Conservation (phyloP, 1,140 invertebrate genomes). For the Lysiphlebus fabarum region DNA sequence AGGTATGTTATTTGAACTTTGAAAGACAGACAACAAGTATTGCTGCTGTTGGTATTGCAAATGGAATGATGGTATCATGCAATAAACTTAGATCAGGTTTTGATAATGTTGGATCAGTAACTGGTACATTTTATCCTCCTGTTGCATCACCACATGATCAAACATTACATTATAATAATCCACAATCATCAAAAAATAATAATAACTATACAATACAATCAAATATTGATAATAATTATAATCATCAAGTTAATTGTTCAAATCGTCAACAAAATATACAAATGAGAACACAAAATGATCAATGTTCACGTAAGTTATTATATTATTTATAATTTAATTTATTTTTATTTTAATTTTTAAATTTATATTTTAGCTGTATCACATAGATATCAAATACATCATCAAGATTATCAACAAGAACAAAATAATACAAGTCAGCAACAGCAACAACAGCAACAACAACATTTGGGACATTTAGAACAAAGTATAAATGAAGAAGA, state of each 20-base stretch:
- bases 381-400: slow-evolving; percentile 52
- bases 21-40: slow-evolving; percentile 57
- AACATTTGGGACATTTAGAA: slow-evolving; percentile 43
- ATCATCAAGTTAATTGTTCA: slow-evolving; percentile 42
- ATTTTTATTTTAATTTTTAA: background rate
- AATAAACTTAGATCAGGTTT: slow-evolving; percentile 69
- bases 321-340: background rate
- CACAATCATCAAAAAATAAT: slow-evolving; percentile 40
- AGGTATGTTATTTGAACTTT: slow-evolving; percentile 53
- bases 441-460: slow-evolving; percentile 30
- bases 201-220: slow-evolving; percentile 45
- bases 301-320: slow-evolving; percentile 40
- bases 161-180: slow-evolving; percentile 46
- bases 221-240: slow-evolving; percentile 45
- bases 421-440: background rate
- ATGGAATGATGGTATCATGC: slow-evolving; percentile 84
- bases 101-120: slow-evolving; percentile 72
- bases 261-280: slow-evolving; percentile 46
- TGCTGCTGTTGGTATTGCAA: slow-evolving; percentile 75
- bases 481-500: slow-evolving; percentile 45
- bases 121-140: slow-evolving; percentile 82
- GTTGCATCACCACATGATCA: slow-evolving; percentile 76
- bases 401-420: slow-evolving; percentile 49
- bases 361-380: slow-evolving; percentile 33
- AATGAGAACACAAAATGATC: slow-evolving; percentile 39